Conservation (phyloP, 35 echinoderm and acorn worm species). For the Apostichopus japonicus region DNA sequence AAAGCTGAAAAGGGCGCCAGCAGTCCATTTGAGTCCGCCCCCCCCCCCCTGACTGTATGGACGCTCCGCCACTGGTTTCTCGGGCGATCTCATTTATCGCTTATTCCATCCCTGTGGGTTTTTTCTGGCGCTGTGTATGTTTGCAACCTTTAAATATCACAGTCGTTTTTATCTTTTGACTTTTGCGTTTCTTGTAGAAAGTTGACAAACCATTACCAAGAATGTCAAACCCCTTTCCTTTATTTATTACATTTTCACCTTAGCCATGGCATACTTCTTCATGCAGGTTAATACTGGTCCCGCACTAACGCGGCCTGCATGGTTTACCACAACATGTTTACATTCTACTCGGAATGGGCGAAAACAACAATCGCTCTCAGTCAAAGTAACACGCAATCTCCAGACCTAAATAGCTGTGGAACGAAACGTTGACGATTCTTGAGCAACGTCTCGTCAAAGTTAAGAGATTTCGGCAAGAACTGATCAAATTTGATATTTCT, state of each 20-base stretch:
- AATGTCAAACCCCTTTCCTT: background rate
- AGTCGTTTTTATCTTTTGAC: background rate
- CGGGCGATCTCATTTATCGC: background rate
- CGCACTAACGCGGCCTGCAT: background rate
- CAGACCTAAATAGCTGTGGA: no score
- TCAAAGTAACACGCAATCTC: no score
- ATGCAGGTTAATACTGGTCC: background rate
- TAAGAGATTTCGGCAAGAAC: no score
- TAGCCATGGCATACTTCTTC: background rate
- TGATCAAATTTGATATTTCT: no score
- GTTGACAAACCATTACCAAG: background rate
- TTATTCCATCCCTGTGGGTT: background rate
- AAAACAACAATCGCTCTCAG: no score
- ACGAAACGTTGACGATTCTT: no score
- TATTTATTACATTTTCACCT: background rate
- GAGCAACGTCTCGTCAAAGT: no score
- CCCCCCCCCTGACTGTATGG: no score
- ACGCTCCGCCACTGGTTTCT: no score
- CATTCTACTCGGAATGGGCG: background rate
- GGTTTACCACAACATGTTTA: constrained; percentile 4
- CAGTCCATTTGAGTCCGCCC: no score
- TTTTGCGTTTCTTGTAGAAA: background rate
- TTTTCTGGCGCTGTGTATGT: background rate
- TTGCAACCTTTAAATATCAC: background rate
- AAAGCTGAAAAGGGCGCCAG: no score